Percentiles rank a stretch among this genome's conserved stretches.
Conservation (phyloP, 2,797 vertebrate genomes). For the Silurus aristotelis region DNA sequence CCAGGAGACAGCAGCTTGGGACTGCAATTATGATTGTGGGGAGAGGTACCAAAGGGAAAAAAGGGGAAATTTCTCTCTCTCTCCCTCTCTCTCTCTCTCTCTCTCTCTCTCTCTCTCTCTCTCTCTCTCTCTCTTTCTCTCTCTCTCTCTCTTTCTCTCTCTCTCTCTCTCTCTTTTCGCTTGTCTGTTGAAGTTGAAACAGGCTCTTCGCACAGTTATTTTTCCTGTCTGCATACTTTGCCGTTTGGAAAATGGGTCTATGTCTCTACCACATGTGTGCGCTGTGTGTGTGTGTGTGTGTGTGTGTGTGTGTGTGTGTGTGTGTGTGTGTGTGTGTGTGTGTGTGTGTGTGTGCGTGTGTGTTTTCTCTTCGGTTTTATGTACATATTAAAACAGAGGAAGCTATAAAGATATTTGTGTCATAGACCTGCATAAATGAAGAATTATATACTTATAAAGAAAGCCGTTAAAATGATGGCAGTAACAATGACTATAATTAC, state of each 20-base stretch:
- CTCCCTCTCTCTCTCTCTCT: too few species aligned
- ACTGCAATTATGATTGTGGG: slow-evolving; percentile 58
- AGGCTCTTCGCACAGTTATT: slow-evolving; percentile 64
- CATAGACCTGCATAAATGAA: slow-evolving; percentile 59
- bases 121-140: too few species aligned
- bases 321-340: slow-evolving; percentile 9
- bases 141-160: too few species aligned
- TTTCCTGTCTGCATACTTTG: slow-evolving; percentile 70
- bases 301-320: background rate
- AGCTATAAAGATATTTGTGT: slow-evolving; percentile 64
- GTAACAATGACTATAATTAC: slow-evolving; percentile 41
- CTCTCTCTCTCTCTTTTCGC: background rate
- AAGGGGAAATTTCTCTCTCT: slow-evolving; percentile 1
- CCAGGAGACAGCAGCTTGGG: slow-evolving; percentile 62
- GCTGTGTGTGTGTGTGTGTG: slow-evolving; percentile 26
- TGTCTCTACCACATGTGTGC: slow-evolving; percentile 63
- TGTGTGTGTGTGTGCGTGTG: slow-evolving; percentile 20
- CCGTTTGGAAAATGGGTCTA: slow-evolving; percentile 63
- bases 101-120: too few species aligned
- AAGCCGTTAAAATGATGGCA: slow-evolving; percentile 42
- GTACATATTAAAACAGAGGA: slow-evolving; percentile 64
- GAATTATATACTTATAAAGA: slow-evolving; percentile 57
- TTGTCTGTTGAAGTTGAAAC: slow-evolving; percentile 58
- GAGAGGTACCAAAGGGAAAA: slow-evolving; percentile 31
- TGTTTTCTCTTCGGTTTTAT: slow-evolving; percentile 62